Evolutionary conservation across 2,113 vertebrate species (phyloP), one percentile per base, ranked within the genome.

Genomic region (Anguilla rostrata): DNA sequence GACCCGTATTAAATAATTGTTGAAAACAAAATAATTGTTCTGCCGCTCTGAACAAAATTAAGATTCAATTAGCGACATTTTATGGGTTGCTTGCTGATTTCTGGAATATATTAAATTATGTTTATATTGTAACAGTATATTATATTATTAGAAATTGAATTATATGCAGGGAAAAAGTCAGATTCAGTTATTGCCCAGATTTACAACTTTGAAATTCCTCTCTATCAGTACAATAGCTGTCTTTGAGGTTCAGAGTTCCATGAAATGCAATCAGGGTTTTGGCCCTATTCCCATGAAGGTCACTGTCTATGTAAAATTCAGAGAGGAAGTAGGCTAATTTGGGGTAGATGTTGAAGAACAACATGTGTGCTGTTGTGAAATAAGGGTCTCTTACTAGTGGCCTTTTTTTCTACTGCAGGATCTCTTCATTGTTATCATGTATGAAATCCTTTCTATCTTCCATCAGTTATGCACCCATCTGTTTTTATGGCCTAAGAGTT

Each of bases 81-180:
- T 11, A 53, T 9, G 16, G 66, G 56, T 16, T 81, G 71, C 71
- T n/a, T 84, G 41, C 9, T 57, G 3, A 1, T 5, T 66, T 75
- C 39, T 6, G 41, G 20, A 26, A 18, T 29, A 60, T 80, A 87
- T 85, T 88, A 7, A 83, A 84, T 88, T 29, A 86, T 80, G 39
- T 83, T 56, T 63, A 83, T 83, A 9, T 75, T 75, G 71, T 75
- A 34, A 75, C 71, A 75, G 71, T 75, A 84, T 16, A 43, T 78
- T 81, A 34, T 63, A 83, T n/a, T n/a, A 46, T 26, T 16, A 66
- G 85, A 85, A 49, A 86, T 80, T 22, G n/a, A 66, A 46, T 89
- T 82, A 80, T 79, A 41, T 6, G 86, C 46, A 14, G 43, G 34
- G 60, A 66, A 20, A 80, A 15, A 85, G 66, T 87, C 41, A 5